Percentiles rank a stretch among this genome's conserved stretches.
Conservation (phyloP, 2,113 vertebrate species). For the Isurus oxyrinchus region DNA sequence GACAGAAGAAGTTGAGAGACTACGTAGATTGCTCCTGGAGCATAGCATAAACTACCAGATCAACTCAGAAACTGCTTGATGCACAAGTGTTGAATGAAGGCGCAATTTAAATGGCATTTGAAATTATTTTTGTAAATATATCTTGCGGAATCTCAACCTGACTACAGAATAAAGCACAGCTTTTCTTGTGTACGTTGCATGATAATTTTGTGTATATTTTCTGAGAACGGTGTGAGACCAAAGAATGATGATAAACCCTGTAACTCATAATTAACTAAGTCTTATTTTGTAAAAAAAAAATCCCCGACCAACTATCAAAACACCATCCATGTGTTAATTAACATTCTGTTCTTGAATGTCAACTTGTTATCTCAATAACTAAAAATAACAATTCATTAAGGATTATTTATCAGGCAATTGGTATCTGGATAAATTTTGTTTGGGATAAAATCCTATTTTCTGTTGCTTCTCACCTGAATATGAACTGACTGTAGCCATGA, state of each 20-base stretch:
- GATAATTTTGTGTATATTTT: not conserved
- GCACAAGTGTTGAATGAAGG: not conserved
- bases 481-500: not conserved
- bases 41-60: slow-evolving; percentile 49
- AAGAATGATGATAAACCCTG: not conserved
- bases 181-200: not conserved
- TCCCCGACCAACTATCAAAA: not conserved
- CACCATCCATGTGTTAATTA: not conserved
- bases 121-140: slow-evolving; percentile 26
- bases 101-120: not conserved
- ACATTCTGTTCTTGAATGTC: not conserved
- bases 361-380: not conserved
- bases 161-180: not conserved
- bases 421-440: not conserved
- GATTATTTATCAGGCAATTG: not conserved
- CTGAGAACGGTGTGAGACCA: not conserved
- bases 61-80: not conserved
- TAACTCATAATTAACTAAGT: not conserved
- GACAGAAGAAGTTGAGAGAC: slow-evolving; percentile 77
- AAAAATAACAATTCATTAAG: not conserved
- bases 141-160: too few species aligned
- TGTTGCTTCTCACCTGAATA: not conserved
- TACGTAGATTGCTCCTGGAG: slow-evolving; percentile 66
- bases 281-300: not conserved
- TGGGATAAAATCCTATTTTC: not conserved